Base-by-base conservation (phyloP, 2,888 invertebrate species). In the Quadriops clusia region DNA sequence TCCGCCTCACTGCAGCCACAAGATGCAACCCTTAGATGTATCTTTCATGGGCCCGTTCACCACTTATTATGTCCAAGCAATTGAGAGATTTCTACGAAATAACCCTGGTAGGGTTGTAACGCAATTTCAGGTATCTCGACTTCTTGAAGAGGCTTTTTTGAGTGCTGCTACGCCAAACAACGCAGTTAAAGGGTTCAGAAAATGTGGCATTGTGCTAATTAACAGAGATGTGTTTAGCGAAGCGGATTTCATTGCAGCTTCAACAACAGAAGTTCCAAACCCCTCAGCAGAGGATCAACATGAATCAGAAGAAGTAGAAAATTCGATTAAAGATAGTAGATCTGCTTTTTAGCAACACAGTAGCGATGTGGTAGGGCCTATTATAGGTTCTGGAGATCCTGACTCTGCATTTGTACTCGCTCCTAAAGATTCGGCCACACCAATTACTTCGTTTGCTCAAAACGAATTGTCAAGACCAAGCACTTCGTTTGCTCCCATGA, bases 1-100 rank as follows among this genome's bases (percentile, higher is more conserved):
- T 17, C 54, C 51, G 9, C 49, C 50, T 17, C 43, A 53, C 32
- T 39, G 38, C 23, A 44, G 43, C 8, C 47, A 49, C 27, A 42
- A 44, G 22, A 30, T 53, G n/a, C 24, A 9, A 11, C 24, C 24
- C 9, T 24, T 24, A 11, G 24, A 24, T 24, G 24, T 24, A 12
- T 3, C 24, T n/a, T n/a, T n/a, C n/a, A n/a, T n/a, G n/a, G n/a
- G n/a, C n/a, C n/a, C n/a, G n/a, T 24, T 24, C 13, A 12, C 7
- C 13, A 24, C 5, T 12, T 4, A 12, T 24, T 24, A 24, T 12
- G 24, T 11, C 4, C 24, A 24, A 12, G 24, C 24, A 24, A 24
- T 24, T 24, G 13, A 24, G 2, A 24, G 3, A 4, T 24, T 12
- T 16, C 11, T 29, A 7, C 12, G 16, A 9, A 29, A 29, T 11